These are phyloP conservation scores for Macaria liturata DNA, from an alignment of 2,888 invertebrate genomes.

Conservation along the genomic window DNA sequence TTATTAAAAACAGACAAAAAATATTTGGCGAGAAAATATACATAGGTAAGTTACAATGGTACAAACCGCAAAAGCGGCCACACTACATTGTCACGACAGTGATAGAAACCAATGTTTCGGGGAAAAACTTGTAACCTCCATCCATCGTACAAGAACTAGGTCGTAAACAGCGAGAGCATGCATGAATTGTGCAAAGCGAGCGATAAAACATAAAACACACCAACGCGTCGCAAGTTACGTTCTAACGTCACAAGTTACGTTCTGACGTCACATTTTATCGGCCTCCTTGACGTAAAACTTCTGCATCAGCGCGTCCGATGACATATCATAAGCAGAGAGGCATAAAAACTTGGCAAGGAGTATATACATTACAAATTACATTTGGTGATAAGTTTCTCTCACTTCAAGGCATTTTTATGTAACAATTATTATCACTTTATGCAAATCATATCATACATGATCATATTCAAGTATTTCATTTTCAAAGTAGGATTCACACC, in stretches of 20 bases:
- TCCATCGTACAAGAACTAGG: slow-evolving; percentile 25
- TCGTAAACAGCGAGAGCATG: slow-evolving; percentile 33
- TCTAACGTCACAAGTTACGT: slow-evolving; percentile 20
- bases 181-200: slow-evolving; percentile 30
- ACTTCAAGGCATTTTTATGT: neutral
- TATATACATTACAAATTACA: slow-evolving; percentile 5
- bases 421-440: too few species aligned
- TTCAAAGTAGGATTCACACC: too few species aligned
- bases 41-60: too few species aligned
- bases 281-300: slow-evolving; percentile 22
- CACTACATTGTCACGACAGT: slow-evolving; percentile 31
- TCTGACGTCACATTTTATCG: slow-evolving; percentile 23
- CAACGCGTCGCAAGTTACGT: slow-evolving; percentile 18
- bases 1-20: too few species aligned
- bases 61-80: neutral
- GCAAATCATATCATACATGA: too few species aligned
- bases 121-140: slow-evolving; percentile 35
- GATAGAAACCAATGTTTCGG: slow-evolving; percentile 18
- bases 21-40: too few species aligned
- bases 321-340: slow-evolving; percentile 4
- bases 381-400: neutral
- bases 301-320: slow-evolving; percentile 19
- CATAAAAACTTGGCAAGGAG: slow-evolving; percentile 12
- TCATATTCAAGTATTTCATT: too few species aligned
- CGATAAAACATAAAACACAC: slow-evolving; percentile 28